Percentiles rank a stretch among this genome's conserved stretches.
phyloP scores from a whole-genome alignment of 2,888 invertebrate species.

The Keiferia lycopersicella region DNA sequence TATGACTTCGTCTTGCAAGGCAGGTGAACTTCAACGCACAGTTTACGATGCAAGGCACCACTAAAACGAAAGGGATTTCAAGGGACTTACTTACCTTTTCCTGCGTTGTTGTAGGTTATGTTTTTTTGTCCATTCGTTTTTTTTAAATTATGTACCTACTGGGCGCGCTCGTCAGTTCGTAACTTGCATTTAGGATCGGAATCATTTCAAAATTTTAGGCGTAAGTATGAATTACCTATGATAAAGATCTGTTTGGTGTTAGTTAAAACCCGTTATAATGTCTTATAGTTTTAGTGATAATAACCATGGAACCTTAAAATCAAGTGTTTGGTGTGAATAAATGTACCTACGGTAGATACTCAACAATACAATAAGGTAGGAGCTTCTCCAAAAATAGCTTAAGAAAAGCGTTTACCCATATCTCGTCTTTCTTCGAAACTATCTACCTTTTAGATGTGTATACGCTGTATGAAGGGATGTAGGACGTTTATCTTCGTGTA shows the following conservation, averaged over 20 bases:
- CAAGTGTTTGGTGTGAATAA: too few relatives aligned
- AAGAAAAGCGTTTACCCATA: not conserved
- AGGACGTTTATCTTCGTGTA: conserved; percentile 7
- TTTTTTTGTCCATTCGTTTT: not conserved
- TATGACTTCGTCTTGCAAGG: not conserved
- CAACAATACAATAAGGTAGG: too few relatives aligned
- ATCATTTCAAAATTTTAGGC: too few relatives aligned
- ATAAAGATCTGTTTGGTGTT: too few relatives aligned
- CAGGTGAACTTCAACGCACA: conserved; percentile 7
- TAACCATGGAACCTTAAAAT: too few relatives aligned
- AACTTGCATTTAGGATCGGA: too few relatives aligned
- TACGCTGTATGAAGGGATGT: conserved; percentile 1
- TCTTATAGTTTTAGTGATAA: too few relatives aligned
- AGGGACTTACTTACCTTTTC: not conserved
- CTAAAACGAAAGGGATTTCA: not conserved
- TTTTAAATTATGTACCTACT: too few relatives aligned
- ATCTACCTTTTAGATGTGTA: conserved; percentile 1
- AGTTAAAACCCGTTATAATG: too few relatives aligned
- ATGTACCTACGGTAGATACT: too few relatives aligned
- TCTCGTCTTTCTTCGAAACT: not conserved
- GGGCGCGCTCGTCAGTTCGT: too few relatives aligned
- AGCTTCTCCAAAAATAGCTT: not conserved
- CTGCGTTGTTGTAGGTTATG: conserved; percentile 11
- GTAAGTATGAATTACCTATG: too few relatives aligned
- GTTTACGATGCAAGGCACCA: conserved; percentile 10